Evolutionary conservation across 2,888 invertebrate species (phyloP).

Genomic region (Tyria jacobaeae): DNA sequence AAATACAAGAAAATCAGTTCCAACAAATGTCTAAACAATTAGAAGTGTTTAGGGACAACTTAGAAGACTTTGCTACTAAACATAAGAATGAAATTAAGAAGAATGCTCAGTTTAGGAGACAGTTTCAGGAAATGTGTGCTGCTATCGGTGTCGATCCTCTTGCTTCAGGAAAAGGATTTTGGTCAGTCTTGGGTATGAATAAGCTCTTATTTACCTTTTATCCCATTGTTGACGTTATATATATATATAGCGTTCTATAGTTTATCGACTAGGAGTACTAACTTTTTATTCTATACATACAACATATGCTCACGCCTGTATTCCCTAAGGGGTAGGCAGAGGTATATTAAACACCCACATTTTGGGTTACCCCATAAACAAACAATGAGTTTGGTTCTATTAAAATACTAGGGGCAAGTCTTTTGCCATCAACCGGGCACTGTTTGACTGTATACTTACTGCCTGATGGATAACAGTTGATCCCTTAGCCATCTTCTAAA

Average conservation of each 20-base stretch:
- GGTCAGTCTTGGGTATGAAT: constrained; percentile 93
- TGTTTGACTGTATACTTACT: no score
- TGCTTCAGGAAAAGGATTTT: constrained; percentile 98
- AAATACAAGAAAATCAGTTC: constrained; percentile 96
- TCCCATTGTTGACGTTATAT: background rate
- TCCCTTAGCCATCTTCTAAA: no score
- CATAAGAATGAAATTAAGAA: constrained; percentile 98
- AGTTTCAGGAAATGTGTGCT: constrained; percentile 99
- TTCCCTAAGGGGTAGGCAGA: no score
- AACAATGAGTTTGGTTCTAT: no score
- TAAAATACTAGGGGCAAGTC: no score
- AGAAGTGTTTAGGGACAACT: constrained; percentile 95
- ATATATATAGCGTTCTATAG: no score
- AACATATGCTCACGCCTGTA: no score
- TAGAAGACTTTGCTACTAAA: constrained; percentile 98
- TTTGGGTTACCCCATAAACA: no score
- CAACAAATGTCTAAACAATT: constrained; percentile 97
- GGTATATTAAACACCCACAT: no score
- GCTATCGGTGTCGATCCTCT: constrained; percentile 99
- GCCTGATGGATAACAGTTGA: no score
- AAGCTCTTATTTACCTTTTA: background rate
- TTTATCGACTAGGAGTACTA: background rate
- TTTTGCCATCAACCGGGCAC: no score
- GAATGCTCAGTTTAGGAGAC: constrained; percentile 96
- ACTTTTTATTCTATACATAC: background rate